A percentile compares a stretch with the other conserved stretches of the same genome.
Conservation (phyloP, 2,113 vertebrate species). For the Leptodactylus fuscus region DNA sequence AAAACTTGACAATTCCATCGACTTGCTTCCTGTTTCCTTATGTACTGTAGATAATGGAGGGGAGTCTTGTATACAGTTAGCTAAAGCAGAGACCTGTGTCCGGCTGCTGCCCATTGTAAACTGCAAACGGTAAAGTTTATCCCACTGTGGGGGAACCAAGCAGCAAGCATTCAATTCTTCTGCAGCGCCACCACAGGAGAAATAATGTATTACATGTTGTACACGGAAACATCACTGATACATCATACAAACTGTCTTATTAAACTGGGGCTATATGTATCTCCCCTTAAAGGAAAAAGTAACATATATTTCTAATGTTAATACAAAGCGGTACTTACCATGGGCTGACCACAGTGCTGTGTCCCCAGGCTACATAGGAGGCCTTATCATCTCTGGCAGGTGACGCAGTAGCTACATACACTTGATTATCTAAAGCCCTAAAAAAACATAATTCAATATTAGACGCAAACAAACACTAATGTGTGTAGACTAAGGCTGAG, state of each 20-base stretch:
- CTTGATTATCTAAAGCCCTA: slow-evolving; percentile 94
- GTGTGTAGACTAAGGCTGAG: no score
- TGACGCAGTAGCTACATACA: slow-evolving; percentile 90
- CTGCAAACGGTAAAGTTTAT: no score
- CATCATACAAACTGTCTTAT: neutral
- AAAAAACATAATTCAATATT: slow-evolving; percentile 14
- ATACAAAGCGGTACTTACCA: slow-evolving; percentile 79
- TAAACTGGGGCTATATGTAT: neutral
- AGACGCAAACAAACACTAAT: no score
- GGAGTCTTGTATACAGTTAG: no score
- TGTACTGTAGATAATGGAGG: no score
- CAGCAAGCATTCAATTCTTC: neutral
- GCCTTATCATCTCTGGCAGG: slow-evolving; percentile 89
- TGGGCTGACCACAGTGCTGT: slow-evolving; percentile 91
- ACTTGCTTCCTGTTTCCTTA: neutral
- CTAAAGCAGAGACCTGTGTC: no score
- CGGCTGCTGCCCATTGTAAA: no score
- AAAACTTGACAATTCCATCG: neutral
- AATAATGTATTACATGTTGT: neutral
- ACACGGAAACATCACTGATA: no score
- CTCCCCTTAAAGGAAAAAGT: neutral
- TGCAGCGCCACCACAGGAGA: neutral
- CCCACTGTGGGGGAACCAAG: no score
- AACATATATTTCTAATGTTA: neutral
- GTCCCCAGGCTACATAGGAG: slow-evolving; percentile 93